Base-by-base conservation (phyloP, 2,797 vertebrate species). In the Muscicapa striata region DNA sequence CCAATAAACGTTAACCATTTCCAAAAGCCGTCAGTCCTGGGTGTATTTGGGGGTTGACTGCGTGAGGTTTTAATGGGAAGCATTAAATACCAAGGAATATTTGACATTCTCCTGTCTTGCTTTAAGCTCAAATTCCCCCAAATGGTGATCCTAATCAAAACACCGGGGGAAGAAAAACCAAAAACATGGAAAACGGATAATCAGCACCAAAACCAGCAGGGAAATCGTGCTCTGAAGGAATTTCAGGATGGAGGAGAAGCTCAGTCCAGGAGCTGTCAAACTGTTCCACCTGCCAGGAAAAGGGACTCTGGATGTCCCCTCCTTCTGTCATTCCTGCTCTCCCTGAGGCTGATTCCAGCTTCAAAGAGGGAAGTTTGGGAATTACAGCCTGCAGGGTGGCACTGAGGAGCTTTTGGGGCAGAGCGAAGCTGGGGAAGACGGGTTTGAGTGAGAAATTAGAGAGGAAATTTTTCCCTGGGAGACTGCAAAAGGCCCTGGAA, bases 1-100 rank as follows among this genome's bases (percentile, higher is more conserved):
- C 40, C 49, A 8, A 2, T 0, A 32, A 48, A 17, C 62, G 51
- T 30, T 4, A 13, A 13, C 2, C 10, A 4, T 70, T 57, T 21
- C 69, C n/a, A 1, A 34, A 57, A 49, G 27, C 29, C 0, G 0
- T 3, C 6, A 3, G 13, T 5, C 19, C 34, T 1, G 32, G 8
- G 4, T 4, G 62, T 2, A 3, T 5, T 6, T 0, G 6, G 52
- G 62, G 45, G n/a, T 0, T 0, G 52, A n/a, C 24, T 18, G 18
- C 0, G 1, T 6, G 0, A 52, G n/a, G 6, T 1, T 30, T 68
- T 26, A 11, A 7, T 0, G 38, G 61, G 68, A 22, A 80, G 43
- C 18, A 2, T 40, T 8, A 51, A 58, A 67, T 2, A 22, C 0
- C 1, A 57, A 24, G 61, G 52, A 75, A 75, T 38, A 23, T 64